Evolutionary conservation across 2,888 invertebrate genomes (phyloP).

Genomic region (Punctoribates punctum): DNA sequence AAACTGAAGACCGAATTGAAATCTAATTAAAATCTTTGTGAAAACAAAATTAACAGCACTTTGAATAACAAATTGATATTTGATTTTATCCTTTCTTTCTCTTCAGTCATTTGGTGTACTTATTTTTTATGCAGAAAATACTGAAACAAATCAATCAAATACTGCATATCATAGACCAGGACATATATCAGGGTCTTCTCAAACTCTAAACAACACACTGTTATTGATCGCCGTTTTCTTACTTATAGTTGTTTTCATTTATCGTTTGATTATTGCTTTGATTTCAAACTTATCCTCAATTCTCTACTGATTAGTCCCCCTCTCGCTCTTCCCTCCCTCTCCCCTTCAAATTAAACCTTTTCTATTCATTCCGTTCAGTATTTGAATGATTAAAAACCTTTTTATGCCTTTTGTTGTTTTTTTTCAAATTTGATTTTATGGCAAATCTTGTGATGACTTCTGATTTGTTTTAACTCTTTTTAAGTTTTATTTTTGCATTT

Average conservation of each 20-base stretch:
- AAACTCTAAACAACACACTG: neutral
- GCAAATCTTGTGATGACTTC: too few species aligned
- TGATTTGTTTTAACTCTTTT: too few species aligned
- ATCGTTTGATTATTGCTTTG: slow-evolving; percentile 8
- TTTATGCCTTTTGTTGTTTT: too few species aligned
- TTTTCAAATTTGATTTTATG: too few species aligned
- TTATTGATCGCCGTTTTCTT: neutral
- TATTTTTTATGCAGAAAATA: slow-evolving; percentile 43
- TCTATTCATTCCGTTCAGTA: neutral
- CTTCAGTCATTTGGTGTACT: slow-evolving; percentile 42
- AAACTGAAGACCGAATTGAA: neutral
- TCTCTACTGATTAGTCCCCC: neutral
- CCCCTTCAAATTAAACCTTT: neutral
- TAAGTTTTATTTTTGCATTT: too few species aligned
- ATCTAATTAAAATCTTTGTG: neutral
- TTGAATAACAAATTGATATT: too few species aligned
- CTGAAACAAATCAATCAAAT: neutral
- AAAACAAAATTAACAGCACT: neutral
- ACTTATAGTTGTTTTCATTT: neutral
- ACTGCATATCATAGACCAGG: neutral
- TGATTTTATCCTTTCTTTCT: too few species aligned
- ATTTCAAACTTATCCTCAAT: neutral
- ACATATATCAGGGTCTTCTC: neutral
- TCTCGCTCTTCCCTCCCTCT: too few species aligned
- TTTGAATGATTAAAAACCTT: too few species aligned